Evolutionary conservation across 2,113 vertebrate species (phyloP), one percentile per base, ranked within the genome.

Genomic region (Thermophis baileyi): DNA sequence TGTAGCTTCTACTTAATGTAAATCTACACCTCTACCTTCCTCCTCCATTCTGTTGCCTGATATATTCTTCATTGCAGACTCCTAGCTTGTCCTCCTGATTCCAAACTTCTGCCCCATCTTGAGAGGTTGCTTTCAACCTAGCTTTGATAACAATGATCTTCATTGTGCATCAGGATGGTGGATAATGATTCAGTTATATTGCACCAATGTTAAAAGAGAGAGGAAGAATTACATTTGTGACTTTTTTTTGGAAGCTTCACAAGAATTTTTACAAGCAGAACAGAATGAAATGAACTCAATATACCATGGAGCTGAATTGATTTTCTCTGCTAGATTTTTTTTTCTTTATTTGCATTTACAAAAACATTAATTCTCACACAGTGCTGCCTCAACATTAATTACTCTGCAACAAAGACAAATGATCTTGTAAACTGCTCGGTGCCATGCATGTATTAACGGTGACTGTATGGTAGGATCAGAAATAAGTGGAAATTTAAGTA

Each of bases 341-440:
- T n/a, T n/a, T n/a, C 89, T 88, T n/a, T 24, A 3, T 92, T 94
- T 54, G 27, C 69, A 81, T 95, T 92, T 96, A 95, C 94, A 96
- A 95, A 93, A 96, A 93, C 91, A 95, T 94, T 96, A 95, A 95
- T 96, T 94, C 91, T 18, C 94, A 63, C 93, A 93, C 55, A 55
- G 44, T 92, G 51, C 90, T 69, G 95, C 85, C 93, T 94, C 96
- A 93, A 95, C 93, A 95, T 92, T 95, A 96, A 96, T 95, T 96
- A 96, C 89, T 95, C 95, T 87, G 30, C 49, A 92, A 92, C 85
- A 90, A 95, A 96, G 92, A 96, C 86, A 93, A 96, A 94, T 93
- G 92, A 96, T 95, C 94, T 96, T 51, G 50, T 54, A 93, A 95
- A 95, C 91, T 90, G 11, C 92, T 96, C 87, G 40, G 54, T 94